Percentiles rank a stretch among this genome's conserved stretches.
phyloP scores from a whole-genome alignment of 2,888 invertebrate genomes.

The Anthophora plumipes region DNA sequence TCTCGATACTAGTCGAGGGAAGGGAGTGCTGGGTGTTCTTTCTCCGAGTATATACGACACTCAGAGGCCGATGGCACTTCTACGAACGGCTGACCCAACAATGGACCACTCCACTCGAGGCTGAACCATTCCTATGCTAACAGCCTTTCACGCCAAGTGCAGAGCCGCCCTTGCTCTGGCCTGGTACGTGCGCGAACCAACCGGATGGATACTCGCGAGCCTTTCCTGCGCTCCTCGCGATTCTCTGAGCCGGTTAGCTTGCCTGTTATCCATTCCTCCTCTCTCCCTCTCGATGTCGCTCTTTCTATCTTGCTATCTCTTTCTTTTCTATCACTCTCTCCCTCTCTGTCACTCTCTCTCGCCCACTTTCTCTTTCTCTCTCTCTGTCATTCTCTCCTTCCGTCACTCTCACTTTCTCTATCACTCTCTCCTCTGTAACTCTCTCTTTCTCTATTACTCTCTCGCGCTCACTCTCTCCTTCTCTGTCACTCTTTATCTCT shows the following conservation, averaged over 20 bases:
- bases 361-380: too few relatives aligned
- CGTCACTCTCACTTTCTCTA: too few relatives aligned
- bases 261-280: conserved; percentile 19
- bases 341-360: too few relatives aligned
- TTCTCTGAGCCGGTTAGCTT: conserved; percentile 30
- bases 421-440: too few relatives aligned
- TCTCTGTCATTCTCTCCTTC: too few relatives aligned
- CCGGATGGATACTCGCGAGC: conserved; percentile 25
- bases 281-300: conserved; percentile 5
- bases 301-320: too few relatives aligned
- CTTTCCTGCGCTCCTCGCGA: conserved; percentile 19
- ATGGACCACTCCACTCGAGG: conserved; percentile 81
- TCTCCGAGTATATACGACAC: conserved; percentile 72
- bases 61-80: conserved; percentile 76
- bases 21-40: conserved; percentile 68
- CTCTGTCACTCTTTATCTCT: too few relatives aligned
- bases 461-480: too few relatives aligned
- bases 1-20: conserved; percentile 63
- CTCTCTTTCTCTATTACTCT: too few relatives aligned
- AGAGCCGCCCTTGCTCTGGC: conserved; percentile 68
- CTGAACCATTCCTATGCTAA: conserved; percentile 83
- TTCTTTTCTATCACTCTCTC: too few relatives aligned
- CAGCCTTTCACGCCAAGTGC: conserved; percentile 80
- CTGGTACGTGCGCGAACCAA: conserved; percentile 19
- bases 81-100: conserved; percentile 82